Evolutionary conservation across 2,888 invertebrate species (phyloP).

Genomic region (Plebejus argus): DNA sequence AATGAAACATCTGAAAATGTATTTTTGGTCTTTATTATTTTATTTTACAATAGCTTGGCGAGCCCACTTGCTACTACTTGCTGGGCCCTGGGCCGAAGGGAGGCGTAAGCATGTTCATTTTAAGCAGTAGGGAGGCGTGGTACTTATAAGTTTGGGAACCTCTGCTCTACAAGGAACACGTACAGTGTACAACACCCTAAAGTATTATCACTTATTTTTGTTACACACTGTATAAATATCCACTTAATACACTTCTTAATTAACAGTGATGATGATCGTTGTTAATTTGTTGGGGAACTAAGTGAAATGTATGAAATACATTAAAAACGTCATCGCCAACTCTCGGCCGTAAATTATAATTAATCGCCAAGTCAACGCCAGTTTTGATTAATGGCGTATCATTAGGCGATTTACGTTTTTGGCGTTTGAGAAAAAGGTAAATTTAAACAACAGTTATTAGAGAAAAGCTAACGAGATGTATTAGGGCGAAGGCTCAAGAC

Average conservation of each 20-base stretch:
- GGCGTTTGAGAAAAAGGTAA: slow-evolving; percentile 22
- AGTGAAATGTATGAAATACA: slow-evolving; percentile 27
- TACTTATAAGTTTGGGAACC: too few species aligned
- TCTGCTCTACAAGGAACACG: too few species aligned
- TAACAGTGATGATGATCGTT: slow-evolving; percentile 8
- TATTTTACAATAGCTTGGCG: too few species aligned
- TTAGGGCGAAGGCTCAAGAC: not conserved
- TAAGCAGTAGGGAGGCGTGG: too few species aligned
- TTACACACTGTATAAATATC: too few species aligned
- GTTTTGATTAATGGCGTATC: slow-evolving; percentile 42
- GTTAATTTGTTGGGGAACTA: slow-evolving; percentile 19
- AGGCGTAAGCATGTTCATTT: too few species aligned
- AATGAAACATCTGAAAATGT: too few species aligned
- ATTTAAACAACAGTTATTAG: slow-evolving; percentile 6
- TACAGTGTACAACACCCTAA: too few species aligned
- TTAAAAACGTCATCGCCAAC: slow-evolving; percentile 34
- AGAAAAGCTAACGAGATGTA: slow-evolving; percentile 2
- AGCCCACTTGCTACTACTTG: too few species aligned
- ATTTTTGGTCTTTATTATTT: too few species aligned
- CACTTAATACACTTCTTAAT: not conserved
- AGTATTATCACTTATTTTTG: too few species aligned
- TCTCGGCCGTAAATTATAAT: slow-evolving; percentile 42
- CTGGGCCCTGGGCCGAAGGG: too few species aligned
- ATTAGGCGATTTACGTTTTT: slow-evolving; percentile 35
- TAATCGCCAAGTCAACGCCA: slow-evolving; percentile 40